Conservation (phyloP, 30 jellyfish, hydroid and myxozoan species). For the Cassiopea xamachana region DNA sequence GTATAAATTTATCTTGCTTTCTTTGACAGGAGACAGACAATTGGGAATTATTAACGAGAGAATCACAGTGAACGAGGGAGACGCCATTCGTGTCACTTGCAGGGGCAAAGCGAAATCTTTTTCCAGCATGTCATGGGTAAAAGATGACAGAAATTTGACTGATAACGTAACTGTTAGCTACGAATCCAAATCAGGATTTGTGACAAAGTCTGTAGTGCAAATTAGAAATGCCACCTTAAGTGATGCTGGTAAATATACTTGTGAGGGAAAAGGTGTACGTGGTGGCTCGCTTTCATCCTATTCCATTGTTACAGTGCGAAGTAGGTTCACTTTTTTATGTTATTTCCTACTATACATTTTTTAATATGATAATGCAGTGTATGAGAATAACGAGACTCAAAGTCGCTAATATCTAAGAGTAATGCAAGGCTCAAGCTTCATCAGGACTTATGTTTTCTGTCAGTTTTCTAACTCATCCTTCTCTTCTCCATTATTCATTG, state of each 20-base stretch:
- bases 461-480: no score
- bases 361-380: no score
- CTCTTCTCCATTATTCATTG: no score
- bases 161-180: not conserved
- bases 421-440: no score
- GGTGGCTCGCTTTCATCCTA: slow-evolving; percentile 27
- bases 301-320: slow-evolving; percentile 5
- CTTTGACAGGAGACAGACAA: slow-evolving; percentile 12
- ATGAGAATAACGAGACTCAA: no score
- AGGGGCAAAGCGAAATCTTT: slow-evolving; percentile 63
- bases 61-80: slow-evolving; percentile 39
- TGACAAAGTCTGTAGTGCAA: slow-evolving; percentile 34
- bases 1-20: not conserved
- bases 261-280: slow-evolving; percentile 72
- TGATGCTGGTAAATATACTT: slow-evolving; percentile 83
- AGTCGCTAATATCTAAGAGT: no score
- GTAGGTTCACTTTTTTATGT: not conserved
- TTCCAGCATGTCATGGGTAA: slow-evolving; percentile 68
- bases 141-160: slow-evolving; percentile 50
- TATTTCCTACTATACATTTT: no score
- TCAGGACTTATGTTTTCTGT: no score
- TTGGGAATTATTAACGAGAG: slow-evolving; percentile 29
- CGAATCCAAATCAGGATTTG: not conserved
- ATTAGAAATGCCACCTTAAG: slow-evolving; percentile 30
- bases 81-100: slow-evolving; percentile 56